phyloP scores from a whole-genome alignment of 1,140 invertebrate species.

The Bombus pyrosoma region DNA sequence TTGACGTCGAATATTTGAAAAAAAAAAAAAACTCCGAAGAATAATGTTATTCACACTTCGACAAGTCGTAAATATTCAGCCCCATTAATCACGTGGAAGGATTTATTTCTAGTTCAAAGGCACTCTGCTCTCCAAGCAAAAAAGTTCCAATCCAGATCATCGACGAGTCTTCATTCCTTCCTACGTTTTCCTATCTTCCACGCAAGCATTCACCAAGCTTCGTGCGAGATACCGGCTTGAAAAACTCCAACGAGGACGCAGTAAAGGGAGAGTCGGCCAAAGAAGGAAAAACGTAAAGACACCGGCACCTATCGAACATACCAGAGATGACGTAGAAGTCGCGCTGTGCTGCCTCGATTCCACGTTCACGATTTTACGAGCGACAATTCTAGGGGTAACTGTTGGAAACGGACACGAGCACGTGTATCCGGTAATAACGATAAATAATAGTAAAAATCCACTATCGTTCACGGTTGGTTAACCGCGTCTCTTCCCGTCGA shows the following conservation, averaged over 20 bases:
- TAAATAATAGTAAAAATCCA: conserved; percentile 53
- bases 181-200: not conserved
- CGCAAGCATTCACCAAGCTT: not conserved
- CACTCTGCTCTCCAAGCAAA: not conserved
- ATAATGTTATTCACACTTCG: not conserved
- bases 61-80: not conserved
- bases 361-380: conserved; percentile 30
- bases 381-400: conserved; percentile 1
- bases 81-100: not conserved
- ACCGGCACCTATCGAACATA: not conserved
- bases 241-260: not conserved
- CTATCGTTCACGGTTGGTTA: conserved; percentile 51
- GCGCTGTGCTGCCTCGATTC: not conserved
- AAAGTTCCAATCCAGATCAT: not conserved
- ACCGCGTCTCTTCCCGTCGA: conserved; percentile 24
- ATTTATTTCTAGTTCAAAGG: not conserved
- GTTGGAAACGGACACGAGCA: not conserved
- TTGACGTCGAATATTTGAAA: too few species aligned
- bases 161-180: not conserved
- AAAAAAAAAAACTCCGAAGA: not conserved
- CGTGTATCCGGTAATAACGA: conserved; percentile 46
- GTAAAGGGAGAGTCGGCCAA: not conserved
- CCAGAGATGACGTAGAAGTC: conserved; percentile 15
- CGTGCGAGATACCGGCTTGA: not conserved
- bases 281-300: not conserved